Base-by-base conservation (phyloP, 2,797 vertebrate genomes). In the Muscicapa comitata region DNA sequence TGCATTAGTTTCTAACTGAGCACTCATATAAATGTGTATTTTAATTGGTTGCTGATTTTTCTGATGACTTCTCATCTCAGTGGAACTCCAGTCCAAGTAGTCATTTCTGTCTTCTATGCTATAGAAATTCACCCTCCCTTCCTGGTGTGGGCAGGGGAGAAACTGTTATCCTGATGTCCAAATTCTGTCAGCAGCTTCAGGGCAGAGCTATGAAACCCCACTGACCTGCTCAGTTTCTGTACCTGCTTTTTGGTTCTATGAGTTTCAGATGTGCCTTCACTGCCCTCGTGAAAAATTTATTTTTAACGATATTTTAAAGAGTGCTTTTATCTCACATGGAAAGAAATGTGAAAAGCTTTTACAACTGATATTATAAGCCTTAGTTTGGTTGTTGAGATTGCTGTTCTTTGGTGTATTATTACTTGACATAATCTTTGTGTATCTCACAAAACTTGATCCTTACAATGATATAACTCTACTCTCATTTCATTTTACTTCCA, bases 201-300 rank as follows among this genome's bases (percentile, higher is more conserved):
- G 48, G n/a, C 37, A 57, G 45, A 67, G 29, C 10, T 28, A 0
- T 14, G 25, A 18, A 35, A 10, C 3, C 2, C 31, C 3, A 0
- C 10, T 7, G 2, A 0, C 1, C 1, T 23, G 33, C 23, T 47
- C 78, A 45, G 25, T 6, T 28, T 16, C 51, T 6, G 3, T 8
- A 18, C 14, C 10, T 3, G 2, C 26, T 66, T 14, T 38, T 50
- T 7, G 7, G 4, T 14, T 28, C 7, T 1, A 0, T 12, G 16
- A 29, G 8, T 65, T 65, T 47, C 42, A 50, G 2, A 3, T 31
- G 12, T 26, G 4, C 47, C 31, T 63, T 73, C 23, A 1, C 14
- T 55, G 18, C 5, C 21, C 1, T 1, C 0, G 2, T 19, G 18
- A 37, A 63, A 78, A 71, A 17, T 16, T 4, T 42, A 4, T n/a